Conservation (phyloP, 1,140 invertebrate species). For the Drosophila kurseongensis region DNA sequence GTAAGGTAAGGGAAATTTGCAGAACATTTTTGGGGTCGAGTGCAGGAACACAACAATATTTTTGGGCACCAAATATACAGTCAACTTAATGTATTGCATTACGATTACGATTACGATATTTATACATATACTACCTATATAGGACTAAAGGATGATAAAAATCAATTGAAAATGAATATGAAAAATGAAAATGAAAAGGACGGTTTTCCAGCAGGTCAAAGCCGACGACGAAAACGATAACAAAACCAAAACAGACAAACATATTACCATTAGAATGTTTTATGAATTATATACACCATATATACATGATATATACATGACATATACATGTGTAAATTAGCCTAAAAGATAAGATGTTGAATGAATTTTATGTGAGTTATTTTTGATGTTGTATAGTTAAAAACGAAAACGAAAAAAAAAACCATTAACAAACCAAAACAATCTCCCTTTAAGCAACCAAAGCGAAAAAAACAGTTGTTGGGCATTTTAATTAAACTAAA, state of each 20-base stretch:
- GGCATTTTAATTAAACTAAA: constrained; percentile 49
- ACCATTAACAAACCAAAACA: constrained; percentile 43
- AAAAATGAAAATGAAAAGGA: constrained; percentile 20
- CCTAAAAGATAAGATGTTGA: constrained; percentile 68
- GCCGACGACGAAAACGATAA: constrained; percentile 6
- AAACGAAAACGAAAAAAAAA: constrained; percentile 25
- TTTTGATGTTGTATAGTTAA: constrained; percentile 77
- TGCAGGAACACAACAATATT: constrained; percentile 72
- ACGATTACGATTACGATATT: constrained; percentile 39
- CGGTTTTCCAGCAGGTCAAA: constrained; percentile 58
- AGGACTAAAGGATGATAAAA: constrained; percentile 32
- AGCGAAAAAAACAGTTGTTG: constrained; percentile 52
- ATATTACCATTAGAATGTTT: constrained; percentile 76
- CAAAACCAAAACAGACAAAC: constrained; percentile 44
- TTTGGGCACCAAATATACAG: constrained; percentile 80
- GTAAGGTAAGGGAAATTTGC: constrained; percentile 26
- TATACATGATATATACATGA: constrained; percentile 56
- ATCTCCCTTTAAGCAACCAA: constrained; percentile 41
- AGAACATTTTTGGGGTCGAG: constrained; percentile 37
- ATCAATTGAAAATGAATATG: constrained; percentile 40
- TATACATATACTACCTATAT: constrained; percentile 48
- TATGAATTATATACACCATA: constrained; percentile 80
- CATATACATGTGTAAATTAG: constrained; percentile 46
- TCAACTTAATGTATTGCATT: constrained; percentile 60
- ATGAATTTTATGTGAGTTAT: constrained; percentile 79